Evolutionary conservation across 2,113 vertebrate genomes (phyloP), one percentile per base, ranked within the genome.

Genomic region (Formicarius rufipectus): DNA sequence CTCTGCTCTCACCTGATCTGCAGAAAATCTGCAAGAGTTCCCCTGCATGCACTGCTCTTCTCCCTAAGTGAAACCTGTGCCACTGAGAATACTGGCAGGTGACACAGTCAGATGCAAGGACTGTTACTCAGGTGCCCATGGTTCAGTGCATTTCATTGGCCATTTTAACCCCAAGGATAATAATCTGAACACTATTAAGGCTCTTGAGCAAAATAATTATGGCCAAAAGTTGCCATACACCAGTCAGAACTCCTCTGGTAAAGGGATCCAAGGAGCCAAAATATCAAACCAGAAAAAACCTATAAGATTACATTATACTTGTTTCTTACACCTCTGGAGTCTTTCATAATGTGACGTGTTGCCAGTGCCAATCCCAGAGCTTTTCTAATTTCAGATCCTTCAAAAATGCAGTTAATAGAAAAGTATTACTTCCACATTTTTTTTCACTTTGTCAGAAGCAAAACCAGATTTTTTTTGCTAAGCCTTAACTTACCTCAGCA

Each of bases 41-140:
- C 13, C 33, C 19, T 30, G 12, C 27, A 4, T 15, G 50, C 7
- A 49, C 37, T 12, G 5, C 12, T 11, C 39, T 60, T 73, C 14
- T 39, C 8, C 67, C 30, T 33, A 62, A 22, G 44, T 39, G 35
- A 76, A 93, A 88, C 12, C 47, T 60, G 49, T 25, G 37, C 11
- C 12, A 60, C 27, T 0, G 0, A 59, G 33, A 78, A 40, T 1
- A 58, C 16, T 14, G 33, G 8, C 31, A 79, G 17, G 20, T 15
- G n/a, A 74, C 35, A 50, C 13, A 53, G 42, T 6, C 10, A 33
- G 15, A 12, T 68, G 33, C 44, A 56, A 53, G 40, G 64, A 14
- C 42, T 76, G 20, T 53, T n/a, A 55, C 12, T 67, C 31, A 55
- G 28, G 21, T 67, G 53, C 39, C 25, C 45, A 45, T 15, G 31